These are phyloP conservation scores for Premnoplex brunnescens DNA, from an alignment of 2,797 vertebrate species.

Conservation along the genomic window DNA sequence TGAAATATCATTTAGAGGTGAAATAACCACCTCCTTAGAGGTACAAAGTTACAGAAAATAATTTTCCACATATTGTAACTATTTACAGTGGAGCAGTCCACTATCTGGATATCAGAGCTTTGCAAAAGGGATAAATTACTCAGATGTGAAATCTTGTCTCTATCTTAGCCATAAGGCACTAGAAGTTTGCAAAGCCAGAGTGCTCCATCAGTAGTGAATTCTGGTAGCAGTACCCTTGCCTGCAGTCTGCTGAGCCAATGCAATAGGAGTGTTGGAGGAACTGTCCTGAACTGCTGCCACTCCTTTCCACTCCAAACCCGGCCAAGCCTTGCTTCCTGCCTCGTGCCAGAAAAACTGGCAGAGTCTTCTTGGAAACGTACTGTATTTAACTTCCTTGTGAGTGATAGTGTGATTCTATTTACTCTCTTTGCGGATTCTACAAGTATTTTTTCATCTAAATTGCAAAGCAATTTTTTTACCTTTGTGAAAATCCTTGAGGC, in stretches of 20 bases:
- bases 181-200: not conserved
- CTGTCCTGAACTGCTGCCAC: not conserved
- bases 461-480: not conserved
- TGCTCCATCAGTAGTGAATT: not conserved
- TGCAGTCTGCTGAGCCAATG: not conserved
- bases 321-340: not conserved
- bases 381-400: not conserved
- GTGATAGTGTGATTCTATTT: not conserved
- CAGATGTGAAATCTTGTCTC: not conserved
- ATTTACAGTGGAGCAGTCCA: not conserved
- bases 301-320: not conserved
- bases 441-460: not conserved
- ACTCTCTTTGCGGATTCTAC: not conserved
- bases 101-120: not conserved
- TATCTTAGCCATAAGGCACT: not conserved
- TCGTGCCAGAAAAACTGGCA: not conserved
- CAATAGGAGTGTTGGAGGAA: not conserved
- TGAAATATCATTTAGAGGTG: not conserved
- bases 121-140: not conserved
- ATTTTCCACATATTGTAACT: not conserved
- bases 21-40: not conserved
- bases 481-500: not conserved
- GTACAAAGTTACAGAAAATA: not conserved
- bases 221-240: not conserved
- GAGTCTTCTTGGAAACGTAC: not conserved